Evolutionary conservation across 1,140 invertebrate genomes (phyloP).

Genomic region (Drosophila sulfurigaster): DNA sequence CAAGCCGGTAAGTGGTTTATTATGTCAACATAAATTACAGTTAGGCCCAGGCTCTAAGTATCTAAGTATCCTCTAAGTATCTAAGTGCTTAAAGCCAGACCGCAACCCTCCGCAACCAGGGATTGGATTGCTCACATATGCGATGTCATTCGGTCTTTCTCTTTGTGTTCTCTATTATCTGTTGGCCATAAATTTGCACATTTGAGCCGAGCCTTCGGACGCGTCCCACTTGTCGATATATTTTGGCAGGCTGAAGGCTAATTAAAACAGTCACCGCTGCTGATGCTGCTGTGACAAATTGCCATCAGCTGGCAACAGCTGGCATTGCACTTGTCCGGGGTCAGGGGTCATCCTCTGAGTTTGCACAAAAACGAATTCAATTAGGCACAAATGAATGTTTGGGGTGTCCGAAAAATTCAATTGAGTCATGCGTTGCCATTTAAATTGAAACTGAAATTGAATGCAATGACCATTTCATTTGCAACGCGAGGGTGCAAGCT

Average conservation of each 20-base stretch:
- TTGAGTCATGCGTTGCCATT: conserved; percentile 63
- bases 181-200: conserved; percentile 44
- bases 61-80: conserved; percentile 29
- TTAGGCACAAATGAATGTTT: conserved; percentile 35
- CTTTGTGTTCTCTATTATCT: conserved; percentile 6
- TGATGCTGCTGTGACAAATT: conserved; percentile 70
- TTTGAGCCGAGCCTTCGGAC: conserved; percentile 1
- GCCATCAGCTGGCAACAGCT: conserved; percentile 71
- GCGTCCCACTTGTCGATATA: conserved; percentile 45
- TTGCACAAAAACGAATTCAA: conserved; percentile 56
- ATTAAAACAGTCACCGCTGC: conserved; percentile 53
- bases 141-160: neutral
- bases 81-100: conserved; percentile 20
- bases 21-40: conserved; percentile 80
- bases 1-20: conserved; percentile 84
- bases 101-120: neutral
- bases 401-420: conserved; percentile 65
- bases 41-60: conserved; percentile 49
- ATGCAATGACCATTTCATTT: neutral
- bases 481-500: conserved; percentile 5
- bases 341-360: conserved; percentile 62
- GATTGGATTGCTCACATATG: conserved; percentile 39
- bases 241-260: conserved; percentile 50
- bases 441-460: conserved; percentile 60
- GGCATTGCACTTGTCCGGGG: conserved; percentile 62